These are phyloP conservation scores for Parasteatoda tepidariorum DNA, from an alignment of 1,140 invertebrate genomes.

Conservation along the genomic window DNA sequence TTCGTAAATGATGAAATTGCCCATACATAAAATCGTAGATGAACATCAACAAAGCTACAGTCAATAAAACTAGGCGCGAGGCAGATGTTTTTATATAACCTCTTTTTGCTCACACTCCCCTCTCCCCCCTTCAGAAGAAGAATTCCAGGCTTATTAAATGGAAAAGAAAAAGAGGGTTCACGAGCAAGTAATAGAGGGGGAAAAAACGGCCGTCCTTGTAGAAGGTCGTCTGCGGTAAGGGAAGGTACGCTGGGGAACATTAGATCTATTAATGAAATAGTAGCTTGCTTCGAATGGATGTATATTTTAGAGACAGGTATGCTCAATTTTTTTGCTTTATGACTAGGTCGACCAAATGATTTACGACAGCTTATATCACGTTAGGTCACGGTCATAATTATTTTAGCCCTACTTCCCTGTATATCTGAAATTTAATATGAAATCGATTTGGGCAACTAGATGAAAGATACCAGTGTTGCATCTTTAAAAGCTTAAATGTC, in stretches of 20 bases:
- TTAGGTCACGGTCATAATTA: neutral
- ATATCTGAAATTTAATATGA: no score
- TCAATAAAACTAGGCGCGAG: neutral
- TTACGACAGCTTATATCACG: neutral
- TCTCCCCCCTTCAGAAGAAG: neutral
- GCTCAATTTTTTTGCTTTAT: neutral
- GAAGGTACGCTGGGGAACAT: neutral
- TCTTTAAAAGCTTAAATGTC: no score
- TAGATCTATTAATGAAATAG: neutral
- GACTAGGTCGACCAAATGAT: neutral
- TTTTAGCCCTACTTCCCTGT: neutral
- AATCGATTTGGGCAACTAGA: no score
- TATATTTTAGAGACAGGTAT: neutral
- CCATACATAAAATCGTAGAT: neutral
- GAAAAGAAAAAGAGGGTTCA: neutral
- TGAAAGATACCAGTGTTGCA: no score
- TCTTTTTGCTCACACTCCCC: neutral
- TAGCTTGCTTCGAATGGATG: neutral
- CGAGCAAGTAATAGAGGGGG: neutral
- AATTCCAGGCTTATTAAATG: neutral
- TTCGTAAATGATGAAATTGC: no score
- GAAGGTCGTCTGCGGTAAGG: slow-evolving; percentile 13
- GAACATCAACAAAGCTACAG: neutral
- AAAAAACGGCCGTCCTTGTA: neutral
- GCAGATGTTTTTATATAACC: neutral